Percentiles rank a stretch among this genome's conserved stretches.
These are phyloP conservation scores for Drosophila formosana DNA, from an alignment of 2,888 invertebrate genomes.

Conservation along the genomic window DNA sequence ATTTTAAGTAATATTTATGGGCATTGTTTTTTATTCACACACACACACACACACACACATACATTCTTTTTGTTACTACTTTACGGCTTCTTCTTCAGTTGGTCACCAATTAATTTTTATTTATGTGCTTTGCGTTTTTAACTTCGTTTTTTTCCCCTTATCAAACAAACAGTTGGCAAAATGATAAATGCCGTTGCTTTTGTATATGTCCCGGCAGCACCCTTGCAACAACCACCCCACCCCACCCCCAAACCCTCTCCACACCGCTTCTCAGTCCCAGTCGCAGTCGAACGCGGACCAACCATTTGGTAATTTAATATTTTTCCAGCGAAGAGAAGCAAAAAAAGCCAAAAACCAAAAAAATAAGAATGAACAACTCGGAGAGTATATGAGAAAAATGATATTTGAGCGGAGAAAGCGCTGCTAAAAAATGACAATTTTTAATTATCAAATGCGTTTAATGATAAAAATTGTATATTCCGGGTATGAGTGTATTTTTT, in stretches of 20 bases:
- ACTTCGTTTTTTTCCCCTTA: slow-evolving; percentile 63
- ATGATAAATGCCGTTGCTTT: slow-evolving; percentile 79
- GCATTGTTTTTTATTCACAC: slow-evolving; percentile 15
- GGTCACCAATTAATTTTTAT: slow-evolving; percentile 77
- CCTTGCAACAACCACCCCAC: slow-evolving; percentile 36
- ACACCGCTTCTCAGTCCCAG: neutral
- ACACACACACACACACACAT: too few relatives aligned
- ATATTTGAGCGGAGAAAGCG: slow-evolving; percentile 52
- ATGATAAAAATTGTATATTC: slow-evolving; percentile 81
- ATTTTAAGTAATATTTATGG: slow-evolving; percentile 76
- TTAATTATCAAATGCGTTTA: slow-evolving; percentile 84
- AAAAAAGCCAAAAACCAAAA: neutral
- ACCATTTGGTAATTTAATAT: slow-evolving; percentile 76
- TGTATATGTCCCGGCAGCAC: slow-evolving; percentile 47
- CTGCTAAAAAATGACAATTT: slow-evolving; percentile 79
- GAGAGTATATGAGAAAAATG: slow-evolving; percentile 52
- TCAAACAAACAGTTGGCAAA: slow-evolving; percentile 81
- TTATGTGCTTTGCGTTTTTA: slow-evolving; percentile 66
- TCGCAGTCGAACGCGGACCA: slow-evolving; percentile 22
- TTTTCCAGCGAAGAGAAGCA: slow-evolving; percentile 41
- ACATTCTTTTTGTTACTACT: slow-evolving; percentile 25
- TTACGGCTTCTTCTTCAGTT: slow-evolving; percentile 20
- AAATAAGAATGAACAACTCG: slow-evolving; percentile 9
- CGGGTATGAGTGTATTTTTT: slow-evolving; percentile 34
- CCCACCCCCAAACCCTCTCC: neutral